Base-by-base conservation (phyloP, 2,797 vertebrate species). In the Orestias chungarensis region DNA sequence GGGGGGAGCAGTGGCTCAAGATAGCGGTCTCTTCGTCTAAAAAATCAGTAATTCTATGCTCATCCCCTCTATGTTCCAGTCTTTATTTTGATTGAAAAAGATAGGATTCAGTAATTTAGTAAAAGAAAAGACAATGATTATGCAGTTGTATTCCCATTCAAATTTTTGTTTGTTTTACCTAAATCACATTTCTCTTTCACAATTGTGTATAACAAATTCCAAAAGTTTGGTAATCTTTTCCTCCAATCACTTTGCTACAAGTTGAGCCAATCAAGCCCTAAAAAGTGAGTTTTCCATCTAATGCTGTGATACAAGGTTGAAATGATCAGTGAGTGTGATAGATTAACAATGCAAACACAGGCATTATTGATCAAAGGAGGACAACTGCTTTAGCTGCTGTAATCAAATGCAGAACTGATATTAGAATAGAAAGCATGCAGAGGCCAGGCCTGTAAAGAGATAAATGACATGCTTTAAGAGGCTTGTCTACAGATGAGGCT, bases 381-480 rank as follows among this genome's bases (percentile, higher is more conserved):
- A n/a, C 31, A 64, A 68, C 70, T 66, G 57, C 71, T 52, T 70
- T 33, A 46, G n/a, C 50, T 18, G 9, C 23, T 44, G 70, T 25
- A 59, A 17, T 25, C 38, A 44, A 61, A 59, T 80, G 69, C 75
- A 85, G 85, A 82, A 75, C 50, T 64, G 78, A 55, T 74, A 83
- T 90, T 83, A 81, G 75, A 73, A 83, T 85, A 76, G 72, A 71
- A 38, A 46, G 80, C 85, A 90, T 88, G 83, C 82, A 82, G 80
- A 69, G 77, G 68, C 68, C 79, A 79, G 80, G 80, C 86, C 82
- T 84, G 69, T n/a, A 62, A 76, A 83, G 85, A 83, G 88, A 91
- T 90, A 82, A 81, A 52, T 89, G 82, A 78, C 82, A 91, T 92
- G n/a, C 88, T 91, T 70, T 74, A 87, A 89, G 78, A 84, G 87